Conservation (phyloP, 2,113 vertebrate genomes). For the Macquaria australasica region DNA sequence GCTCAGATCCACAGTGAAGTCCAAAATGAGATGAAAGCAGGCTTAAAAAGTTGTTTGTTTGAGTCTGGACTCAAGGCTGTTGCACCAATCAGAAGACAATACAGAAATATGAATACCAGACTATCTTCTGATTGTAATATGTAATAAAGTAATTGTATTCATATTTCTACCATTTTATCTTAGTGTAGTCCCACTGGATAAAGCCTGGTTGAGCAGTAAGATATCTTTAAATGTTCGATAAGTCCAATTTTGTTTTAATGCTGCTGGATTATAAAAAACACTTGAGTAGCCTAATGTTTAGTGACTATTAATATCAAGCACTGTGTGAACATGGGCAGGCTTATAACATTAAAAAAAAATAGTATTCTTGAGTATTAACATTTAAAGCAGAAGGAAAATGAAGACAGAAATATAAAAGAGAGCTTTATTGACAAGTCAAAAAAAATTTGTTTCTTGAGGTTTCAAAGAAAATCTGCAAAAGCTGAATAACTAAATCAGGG, state of each 20-base stretch:
- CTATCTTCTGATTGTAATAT: background rate
- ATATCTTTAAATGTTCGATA: background rate
- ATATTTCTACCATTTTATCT: background rate
- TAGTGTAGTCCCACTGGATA: background rate
- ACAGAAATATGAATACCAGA: background rate
- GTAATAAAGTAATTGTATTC: background rate
- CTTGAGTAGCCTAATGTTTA: background rate
- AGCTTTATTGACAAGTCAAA: slow-evolving; percentile 76
- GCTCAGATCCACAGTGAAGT: background rate
- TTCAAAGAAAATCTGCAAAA: slow-evolving; percentile 49
- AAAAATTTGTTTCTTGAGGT: slow-evolving; percentile 58
- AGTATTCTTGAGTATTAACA: background rate
- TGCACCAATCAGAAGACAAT: background rate
- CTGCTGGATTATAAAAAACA: background rate
- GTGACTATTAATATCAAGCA: background rate
- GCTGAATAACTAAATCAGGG: slow-evolving; percentile 44
- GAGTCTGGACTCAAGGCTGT: background rate
- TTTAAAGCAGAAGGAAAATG: background rate
- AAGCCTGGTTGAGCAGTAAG: background rate
- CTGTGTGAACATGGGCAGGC: too few relatives aligned
- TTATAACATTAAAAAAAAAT: too few relatives aligned
- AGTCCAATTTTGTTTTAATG: background rate
- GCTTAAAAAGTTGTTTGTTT: background rate
- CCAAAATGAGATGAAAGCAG: background rate
- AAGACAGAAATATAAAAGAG: slow-evolving; percentile 64